Evolutionary conservation across 2,888 invertebrate species (phyloP), one percentile per base, ranked within the genome.

Genomic region (Limnephilus auricula): DNA sequence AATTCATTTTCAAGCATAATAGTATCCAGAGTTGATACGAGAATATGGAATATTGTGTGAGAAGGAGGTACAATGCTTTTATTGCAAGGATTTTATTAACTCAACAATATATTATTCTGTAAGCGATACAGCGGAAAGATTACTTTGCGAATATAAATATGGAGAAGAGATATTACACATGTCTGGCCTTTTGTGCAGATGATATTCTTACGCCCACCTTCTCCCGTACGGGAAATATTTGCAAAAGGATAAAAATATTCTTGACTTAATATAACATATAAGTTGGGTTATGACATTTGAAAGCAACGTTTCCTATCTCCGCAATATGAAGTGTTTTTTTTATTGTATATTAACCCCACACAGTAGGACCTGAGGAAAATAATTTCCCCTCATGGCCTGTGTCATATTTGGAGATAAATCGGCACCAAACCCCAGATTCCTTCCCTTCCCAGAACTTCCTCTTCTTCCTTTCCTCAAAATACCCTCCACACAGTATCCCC

Each of bases 81-180:
- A 82, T 82, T 30, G 82, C 30, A 32, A 15, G 82, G 31, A n/a
- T 82, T 82, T 82, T 82, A 34, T 82, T 18, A 25, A 82, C 31
- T 32, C 82, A 18, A 82, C 32, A 82, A 82, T 82, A 82, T 34
- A 82, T 80, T 25, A 80, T 82, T 34, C 82, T 18, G 82, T 34
- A 15, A 82, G 30, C 18, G 82, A 34, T 82, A 32, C 34, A 15
- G 18, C 15, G 9, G 82, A 82, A 82, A 82, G 30, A 82, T 82
- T 82, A 82, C 32, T 82, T 82, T 4, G 25, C 32, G 82, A 82
- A 82, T 31, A 80, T 13, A 45, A 45, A 45, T 45, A 45, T 25
- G 50, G 25, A 25, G 6, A 18, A 18, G 50, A 65, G 18, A 65
- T 18, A 18, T 65, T 6, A 65, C 25, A 65, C 18, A 65, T 65